Percentiles rank a stretch among this genome's conserved stretches.
phyloP scores from a whole-genome alignment of 2,113 vertebrate species.

The Micronycteris hirsuta region DNA sequence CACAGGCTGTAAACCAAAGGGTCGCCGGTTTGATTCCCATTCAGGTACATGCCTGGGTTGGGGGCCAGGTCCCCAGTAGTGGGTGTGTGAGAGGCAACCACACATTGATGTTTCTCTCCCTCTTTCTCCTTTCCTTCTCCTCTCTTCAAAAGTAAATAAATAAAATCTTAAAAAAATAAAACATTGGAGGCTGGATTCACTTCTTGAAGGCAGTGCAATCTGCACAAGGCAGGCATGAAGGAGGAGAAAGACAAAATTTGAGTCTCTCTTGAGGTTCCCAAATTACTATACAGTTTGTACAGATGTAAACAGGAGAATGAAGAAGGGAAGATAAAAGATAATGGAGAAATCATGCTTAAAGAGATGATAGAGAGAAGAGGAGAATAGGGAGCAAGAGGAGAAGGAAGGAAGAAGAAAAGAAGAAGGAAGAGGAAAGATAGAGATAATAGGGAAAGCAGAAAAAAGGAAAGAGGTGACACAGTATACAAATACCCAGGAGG shows the following conservation, averaged over 20 bases:
- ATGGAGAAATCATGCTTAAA: neutral
- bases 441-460: neutral
- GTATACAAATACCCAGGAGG: neutral
- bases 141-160: too few relatives aligned
- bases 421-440: neutral
- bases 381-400: neutral
- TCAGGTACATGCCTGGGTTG: too few relatives aligned
- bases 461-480: neutral
- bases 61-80: too few relatives aligned
- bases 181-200: neutral
- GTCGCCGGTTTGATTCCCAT: too few relatives aligned
- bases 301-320: constrained; percentile 4
- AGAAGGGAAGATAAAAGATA: neutral
- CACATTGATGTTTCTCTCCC: too few relatives aligned
- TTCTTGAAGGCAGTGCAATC: neutral
- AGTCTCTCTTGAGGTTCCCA: neutral
- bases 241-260: neutral
- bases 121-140: too few relatives aligned
- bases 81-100: too few relatives aligned
- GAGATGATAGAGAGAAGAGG: neutral
- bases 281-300: neutral
- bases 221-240: neutral
- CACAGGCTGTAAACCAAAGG: too few relatives aligned
- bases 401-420: neutral
- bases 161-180: too few relatives aligned